These are phyloP conservation scores for Nestor notabilis DNA, from an alignment of 2,113 vertebrate species.

Conservation along the genomic window DNA sequence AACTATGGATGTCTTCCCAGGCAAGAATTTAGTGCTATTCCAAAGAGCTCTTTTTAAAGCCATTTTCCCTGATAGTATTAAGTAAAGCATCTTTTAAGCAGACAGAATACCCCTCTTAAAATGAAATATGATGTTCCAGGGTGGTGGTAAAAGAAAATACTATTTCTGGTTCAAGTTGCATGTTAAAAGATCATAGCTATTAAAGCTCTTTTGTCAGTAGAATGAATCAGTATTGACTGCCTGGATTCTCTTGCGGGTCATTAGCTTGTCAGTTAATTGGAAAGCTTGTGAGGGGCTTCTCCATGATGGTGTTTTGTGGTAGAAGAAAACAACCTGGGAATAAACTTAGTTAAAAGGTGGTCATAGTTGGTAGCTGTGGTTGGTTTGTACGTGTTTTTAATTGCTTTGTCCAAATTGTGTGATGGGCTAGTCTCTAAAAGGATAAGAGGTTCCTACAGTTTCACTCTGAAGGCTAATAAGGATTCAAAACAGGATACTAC, in stretches of 20 bases:
- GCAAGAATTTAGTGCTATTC: background rate
- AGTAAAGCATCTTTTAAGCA: slow-evolving; percentile 24
- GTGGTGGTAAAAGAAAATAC: slow-evolving; percentile 21
- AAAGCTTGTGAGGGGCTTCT: background rate
- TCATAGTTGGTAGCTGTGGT: background rate
- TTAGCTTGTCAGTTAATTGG: slow-evolving; percentile 41
- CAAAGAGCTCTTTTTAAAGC: background rate
- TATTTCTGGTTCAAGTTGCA: slow-evolving; percentile 36
- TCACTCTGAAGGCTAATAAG: background rate
- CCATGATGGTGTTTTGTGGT: background rate
- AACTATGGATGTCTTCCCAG: background rate
- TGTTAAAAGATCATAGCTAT: background rate
- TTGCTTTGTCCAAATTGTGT: background rate
- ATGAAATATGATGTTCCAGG: slow-evolving; percentile 20
- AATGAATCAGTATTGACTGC: slow-evolving; percentile 9
- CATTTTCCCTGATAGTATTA: background rate
- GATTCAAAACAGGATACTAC: background rate
- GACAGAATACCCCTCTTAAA: slow-evolving; percentile 1
- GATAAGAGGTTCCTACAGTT: background rate
- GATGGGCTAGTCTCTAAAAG: background rate
- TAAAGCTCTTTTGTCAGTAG: background rate
- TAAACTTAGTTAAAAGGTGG: background rate
- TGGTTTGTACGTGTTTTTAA: background rate
- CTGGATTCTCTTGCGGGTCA: background rate
- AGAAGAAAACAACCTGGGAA: background rate